Conservation (phyloP, 2,888 invertebrate species). For the Ichneumoninae sp. region DNA sequence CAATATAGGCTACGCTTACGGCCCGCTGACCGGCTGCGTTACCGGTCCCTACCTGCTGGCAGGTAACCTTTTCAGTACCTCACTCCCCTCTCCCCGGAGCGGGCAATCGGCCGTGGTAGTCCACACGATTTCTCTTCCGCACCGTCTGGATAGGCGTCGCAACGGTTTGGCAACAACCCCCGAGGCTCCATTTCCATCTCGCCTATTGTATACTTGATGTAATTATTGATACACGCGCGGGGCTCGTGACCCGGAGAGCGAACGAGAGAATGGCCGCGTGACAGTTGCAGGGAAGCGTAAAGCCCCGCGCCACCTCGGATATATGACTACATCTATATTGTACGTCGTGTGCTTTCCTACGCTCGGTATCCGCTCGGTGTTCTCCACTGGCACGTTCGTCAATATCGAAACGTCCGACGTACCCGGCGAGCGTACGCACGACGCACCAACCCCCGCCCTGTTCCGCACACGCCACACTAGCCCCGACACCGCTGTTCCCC, state of each 20-base stretch:
- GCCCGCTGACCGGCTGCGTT: constrained; percentile 7
- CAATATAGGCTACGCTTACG: constrained; percentile 1
- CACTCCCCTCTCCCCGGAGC: not conserved
- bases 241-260: constrained; percentile 21
- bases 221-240: constrained; percentile 68
- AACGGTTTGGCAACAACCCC: constrained; percentile 32
- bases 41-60: not conserved
- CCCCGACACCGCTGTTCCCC: not conserved
- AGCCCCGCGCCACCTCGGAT: constrained; percentile 18
- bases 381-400: constrained; percentile 62
- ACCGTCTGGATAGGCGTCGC: constrained; percentile 45
- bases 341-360: not conserved
- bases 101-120: constrained; percentile 40
- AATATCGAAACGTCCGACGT: constrained; percentile 65
- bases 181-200: constrained; percentile 25
- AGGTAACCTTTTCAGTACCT: not conserved
- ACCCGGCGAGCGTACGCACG: not conserved
- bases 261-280: constrained; percentile 50
- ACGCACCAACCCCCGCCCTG: not conserved
- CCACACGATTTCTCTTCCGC: constrained; percentile 60
- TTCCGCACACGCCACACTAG: not conserved
- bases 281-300: constrained; percentile 57
- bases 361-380: constrained; percentile 15
- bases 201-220: constrained; percentile 67
- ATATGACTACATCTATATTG: constrained; percentile 13